phyloP scores from a whole-genome alignment of 2,113 vertebrate genomes.

The Myotis yumanensis region DNA sequence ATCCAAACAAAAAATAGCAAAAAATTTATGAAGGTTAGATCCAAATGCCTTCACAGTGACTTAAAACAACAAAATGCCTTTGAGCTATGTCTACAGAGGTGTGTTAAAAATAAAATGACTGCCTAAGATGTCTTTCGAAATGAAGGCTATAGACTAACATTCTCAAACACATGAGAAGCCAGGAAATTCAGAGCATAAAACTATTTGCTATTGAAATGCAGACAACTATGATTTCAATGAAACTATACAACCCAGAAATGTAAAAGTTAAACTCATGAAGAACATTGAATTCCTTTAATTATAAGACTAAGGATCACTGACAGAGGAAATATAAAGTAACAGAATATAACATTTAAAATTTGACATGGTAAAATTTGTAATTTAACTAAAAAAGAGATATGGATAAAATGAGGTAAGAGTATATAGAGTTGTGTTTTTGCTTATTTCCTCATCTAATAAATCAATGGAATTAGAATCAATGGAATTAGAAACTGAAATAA shows the following conservation, averaged over 20 bases:
- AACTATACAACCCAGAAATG: neutral
- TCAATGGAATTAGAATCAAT: neutral
- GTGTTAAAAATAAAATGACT: neutral
- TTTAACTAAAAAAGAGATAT: neutral
- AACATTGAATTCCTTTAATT: neutral
- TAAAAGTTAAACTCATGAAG: neutral
- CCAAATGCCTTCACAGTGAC: neutral
- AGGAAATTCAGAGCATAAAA: neutral
- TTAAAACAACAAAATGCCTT: neutral
- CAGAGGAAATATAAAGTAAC: neutral
- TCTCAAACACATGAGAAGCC: neutral
- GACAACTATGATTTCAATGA: neutral
- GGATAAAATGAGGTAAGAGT: neutral
- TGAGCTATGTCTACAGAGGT: neutral
- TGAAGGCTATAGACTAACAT: neutral
- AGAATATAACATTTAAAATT: neutral
- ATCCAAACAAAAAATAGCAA: neutral
- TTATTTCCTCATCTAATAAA: neutral
- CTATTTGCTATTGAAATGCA: neutral
- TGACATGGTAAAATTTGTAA: neutral
- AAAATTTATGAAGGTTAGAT: neutral
- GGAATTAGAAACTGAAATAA: neutral
- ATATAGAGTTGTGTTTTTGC: neutral
- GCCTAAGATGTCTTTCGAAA: neutral
- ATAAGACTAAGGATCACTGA: neutral